Evolutionary conservation across 2,113 vertebrate genomes (phyloP), one percentile per base, ranked within the genome.

Genomic region (Alexandromys fortis): DNA sequence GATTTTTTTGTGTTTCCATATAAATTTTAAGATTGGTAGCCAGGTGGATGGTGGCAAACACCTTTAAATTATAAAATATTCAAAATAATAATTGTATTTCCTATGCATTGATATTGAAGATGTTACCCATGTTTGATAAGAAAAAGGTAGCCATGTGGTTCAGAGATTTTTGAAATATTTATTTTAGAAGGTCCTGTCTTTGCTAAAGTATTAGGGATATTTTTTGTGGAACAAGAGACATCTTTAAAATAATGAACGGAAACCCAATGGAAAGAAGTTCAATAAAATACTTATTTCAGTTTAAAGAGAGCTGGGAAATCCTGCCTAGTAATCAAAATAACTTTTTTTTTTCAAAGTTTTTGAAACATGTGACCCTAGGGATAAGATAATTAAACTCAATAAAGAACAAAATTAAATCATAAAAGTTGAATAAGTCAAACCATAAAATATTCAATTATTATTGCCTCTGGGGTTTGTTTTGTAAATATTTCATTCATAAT

Each of bases 361-460:
- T 93, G 81, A 98, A 86, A 87, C 93, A 82, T 81, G 86, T 89
- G 97, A 96, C 92, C 63, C 96, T 93, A 76, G 94, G 96, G 96
- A 98, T 98, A 98, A 96, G 47, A 97, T 98, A 97, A 98, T 98
- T 98, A 97, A 98, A 98, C n/a, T 96, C 96, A 98, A 97, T 89
- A 97, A 98, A 98, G 85, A 98, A 96, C 97, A 98, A 98, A 98
- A 98, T 94, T 98, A 98, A 97, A 97, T 97, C 97, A 98, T 98
- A 98, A 98, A 98, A 98, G 75, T 95, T 97, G 87, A 97, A 93
- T 92, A 96, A 98, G 97, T 97, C 92, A 98, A 98, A 98, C 97
- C 96, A 97, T 94, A 96, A 98, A 97, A 98, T 97, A 96, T 97
- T 98, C 90, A 83, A 93, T 98, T 97, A 95, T 94, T 95, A 96